Percentiles rank a stretch among this genome's conserved stretches.
Evolutionary conservation across 2,113 vertebrate species (phyloP).

Genomic region (Tretioscincus oriximinensis): DNA sequence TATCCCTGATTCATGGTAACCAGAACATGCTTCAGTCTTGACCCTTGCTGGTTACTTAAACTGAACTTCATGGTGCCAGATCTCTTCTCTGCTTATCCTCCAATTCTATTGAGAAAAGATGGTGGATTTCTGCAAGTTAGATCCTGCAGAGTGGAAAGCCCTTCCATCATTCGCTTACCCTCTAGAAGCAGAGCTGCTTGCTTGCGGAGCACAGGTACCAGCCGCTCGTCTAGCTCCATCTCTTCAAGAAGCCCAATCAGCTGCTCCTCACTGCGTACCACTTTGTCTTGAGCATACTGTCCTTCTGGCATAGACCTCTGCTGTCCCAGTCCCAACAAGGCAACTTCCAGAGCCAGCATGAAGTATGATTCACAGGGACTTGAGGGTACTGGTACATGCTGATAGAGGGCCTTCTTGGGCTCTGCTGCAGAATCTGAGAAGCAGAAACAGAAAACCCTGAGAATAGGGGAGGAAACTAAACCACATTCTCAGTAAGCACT

Average conservation of each 20-base stretch:
- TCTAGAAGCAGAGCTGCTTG: slow-evolving; percentile 68
- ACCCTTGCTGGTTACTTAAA: not conserved
- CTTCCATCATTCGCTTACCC: slow-evolving; percentile 40
- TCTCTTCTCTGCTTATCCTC: not conserved
- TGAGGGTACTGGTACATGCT: slow-evolving; percentile 61
- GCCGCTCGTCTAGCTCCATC: slow-evolving; percentile 64
- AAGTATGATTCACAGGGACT: slow-evolving; percentile 65
- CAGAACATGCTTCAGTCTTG: not conserved
- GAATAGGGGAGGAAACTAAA: not conserved
- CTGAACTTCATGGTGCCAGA: not conserved
- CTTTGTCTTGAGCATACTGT: slow-evolving; percentile 73
- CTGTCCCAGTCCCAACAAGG: slow-evolving; percentile 69
- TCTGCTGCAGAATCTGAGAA: slow-evolving; percentile 52
- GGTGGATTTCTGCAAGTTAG: not conserved
- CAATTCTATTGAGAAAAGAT: not conserved
- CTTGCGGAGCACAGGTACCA: slow-evolving; percentile 68
- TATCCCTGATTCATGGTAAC: no score
- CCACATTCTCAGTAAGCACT: no score
- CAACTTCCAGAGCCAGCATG: slow-evolving; percentile 67
- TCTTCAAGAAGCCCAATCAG: slow-evolving; percentile 67
- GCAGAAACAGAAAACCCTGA: not conserved
- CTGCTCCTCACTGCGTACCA: slow-evolving; percentile 72
- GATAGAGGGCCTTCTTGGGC: slow-evolving; percentile 63
- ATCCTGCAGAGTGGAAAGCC: fast-evolving
- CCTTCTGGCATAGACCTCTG: slow-evolving; percentile 72